phyloP scores from a whole-genome alignment of 2,888 invertebrate species.

The Mechanitis mazaeus region DNA sequence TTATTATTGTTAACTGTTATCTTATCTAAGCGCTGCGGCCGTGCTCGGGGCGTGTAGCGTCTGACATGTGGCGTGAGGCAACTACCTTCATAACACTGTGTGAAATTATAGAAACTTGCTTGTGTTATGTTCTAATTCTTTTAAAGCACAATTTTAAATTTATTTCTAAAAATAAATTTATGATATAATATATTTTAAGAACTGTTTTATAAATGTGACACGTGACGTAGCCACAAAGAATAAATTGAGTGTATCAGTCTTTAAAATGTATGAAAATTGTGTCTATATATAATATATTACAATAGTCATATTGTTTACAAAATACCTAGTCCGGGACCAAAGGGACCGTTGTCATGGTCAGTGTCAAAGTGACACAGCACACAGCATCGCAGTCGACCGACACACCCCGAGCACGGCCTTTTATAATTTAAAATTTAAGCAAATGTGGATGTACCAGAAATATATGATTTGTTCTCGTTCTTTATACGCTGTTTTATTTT shows the following conservation, averaged over 20 bases:
- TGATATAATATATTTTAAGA: background rate
- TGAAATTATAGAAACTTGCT: conserved; percentile 19
- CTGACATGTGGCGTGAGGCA: no score
- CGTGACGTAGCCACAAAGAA: no score
- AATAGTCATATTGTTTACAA: conserved; percentile 4
- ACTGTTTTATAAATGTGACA: no score
- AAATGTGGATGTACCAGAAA: conserved; percentile 62
- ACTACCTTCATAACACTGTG: conserved; percentile 13
- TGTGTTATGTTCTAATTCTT: background rate
- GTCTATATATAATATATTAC: background rate
- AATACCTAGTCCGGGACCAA: conserved; percentile 18
- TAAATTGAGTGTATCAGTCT: background rate
- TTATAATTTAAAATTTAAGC: conserved; percentile 42
- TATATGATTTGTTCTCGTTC: conserved; percentile 73
- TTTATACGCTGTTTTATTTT: conserved; percentile 51
- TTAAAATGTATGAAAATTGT: background rate
- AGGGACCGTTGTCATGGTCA: conserved; percentile 13
- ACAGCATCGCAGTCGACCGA: conserved; percentile 17
- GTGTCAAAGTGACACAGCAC: background rate
- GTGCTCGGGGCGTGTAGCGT: conserved; percentile 27
- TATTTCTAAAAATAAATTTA: background rate
- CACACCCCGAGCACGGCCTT: conserved; percentile 37
- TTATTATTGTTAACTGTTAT: conserved; percentile 69
- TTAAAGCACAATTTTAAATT: background rate
- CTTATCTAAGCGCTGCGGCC: conserved; percentile 40